Conservation (phyloP, 2,113 vertebrate species). For the human region GRCh38 chr4:73694001-73694500, state of each 20-base stretch:
- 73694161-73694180: background rate
- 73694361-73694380: background rate
- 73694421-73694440: background rate
- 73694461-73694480: background rate
- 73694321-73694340: background rate
- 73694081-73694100: background rate
- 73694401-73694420: background rate
- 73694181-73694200: background rate
- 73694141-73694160: background rate
- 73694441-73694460: background rate
- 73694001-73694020: background rate
- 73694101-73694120: background rate
- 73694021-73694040: background rate
- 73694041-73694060: background rate
- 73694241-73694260: background rate
- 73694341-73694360: background rate
- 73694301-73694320: background rate
- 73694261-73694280: background rate
- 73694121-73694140: background rate
- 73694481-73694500: background rate
- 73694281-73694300: background rate
- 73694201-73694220: accelerated
- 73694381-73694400: background rate
- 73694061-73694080: background rate
- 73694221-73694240: no score